These are phyloP conservation scores for Minunthozetes semirufus DNA, from an alignment of 2,888 invertebrate species.

Conservation along the genomic window DNA sequence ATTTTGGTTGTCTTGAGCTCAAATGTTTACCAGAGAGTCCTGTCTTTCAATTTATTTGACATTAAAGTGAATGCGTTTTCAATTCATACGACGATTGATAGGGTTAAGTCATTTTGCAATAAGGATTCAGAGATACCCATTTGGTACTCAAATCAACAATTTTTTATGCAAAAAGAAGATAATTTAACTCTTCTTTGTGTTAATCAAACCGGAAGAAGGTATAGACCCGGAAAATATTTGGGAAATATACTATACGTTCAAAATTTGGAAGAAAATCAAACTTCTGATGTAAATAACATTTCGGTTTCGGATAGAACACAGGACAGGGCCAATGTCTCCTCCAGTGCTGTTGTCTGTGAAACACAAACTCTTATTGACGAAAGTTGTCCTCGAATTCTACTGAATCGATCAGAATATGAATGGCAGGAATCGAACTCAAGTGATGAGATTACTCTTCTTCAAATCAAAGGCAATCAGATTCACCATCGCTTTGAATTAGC, in stretches of 20 bases:
- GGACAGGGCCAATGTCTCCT: conserved; percentile 17
- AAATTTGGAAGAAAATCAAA: not conserved
- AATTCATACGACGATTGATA: conserved; percentile 28
- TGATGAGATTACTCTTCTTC: not conserved
- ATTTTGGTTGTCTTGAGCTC: not conserved
- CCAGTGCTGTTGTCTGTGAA: conserved; percentile 34
- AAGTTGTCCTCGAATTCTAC: conserved; percentile 31
- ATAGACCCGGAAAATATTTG: conserved; percentile 43
- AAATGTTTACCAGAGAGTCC: not conserved
- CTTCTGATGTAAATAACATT: too few relatives aligned
- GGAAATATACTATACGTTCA: conserved; percentile 42
- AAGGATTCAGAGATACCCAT: conserved; percentile 31
- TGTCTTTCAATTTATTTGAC: not conserved
- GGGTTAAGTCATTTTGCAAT: conserved; percentile 19
- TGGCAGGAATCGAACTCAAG: not conserved
- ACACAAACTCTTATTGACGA: conserved; percentile 30
- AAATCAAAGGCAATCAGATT: not conserved
- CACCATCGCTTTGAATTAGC: conserved; percentile 36
- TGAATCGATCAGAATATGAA: conserved; percentile 26
- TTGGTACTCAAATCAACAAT: conserved; percentile 41
- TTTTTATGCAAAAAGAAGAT: conserved; percentile 35
- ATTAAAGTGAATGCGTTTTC: not conserved
- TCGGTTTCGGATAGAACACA: too few relatives aligned
- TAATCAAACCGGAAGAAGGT: conserved; percentile 42
- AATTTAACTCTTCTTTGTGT: conserved; percentile 38